Conservation (phyloP, 2,888 invertebrate genomes). For the Drosophila neoperkinsi region DNA sequence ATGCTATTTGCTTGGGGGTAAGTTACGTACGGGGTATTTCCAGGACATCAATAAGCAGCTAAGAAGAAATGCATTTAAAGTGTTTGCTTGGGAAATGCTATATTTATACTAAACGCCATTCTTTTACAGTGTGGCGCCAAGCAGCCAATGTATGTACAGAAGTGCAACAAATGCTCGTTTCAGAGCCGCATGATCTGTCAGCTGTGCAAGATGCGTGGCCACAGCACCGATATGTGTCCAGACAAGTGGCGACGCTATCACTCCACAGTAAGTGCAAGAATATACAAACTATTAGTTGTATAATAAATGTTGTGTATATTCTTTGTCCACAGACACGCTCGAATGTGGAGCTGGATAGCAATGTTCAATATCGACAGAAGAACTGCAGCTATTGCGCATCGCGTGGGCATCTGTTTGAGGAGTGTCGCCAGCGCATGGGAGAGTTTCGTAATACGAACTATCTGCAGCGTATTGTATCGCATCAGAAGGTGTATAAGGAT, state of each 20-base stretch:
- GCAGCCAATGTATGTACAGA: conserved; percentile 87
- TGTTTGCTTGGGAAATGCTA: no score
- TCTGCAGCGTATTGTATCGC: conserved; percentile 76
- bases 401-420: conserved; percentile 86
- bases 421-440: conserved; percentile 81
- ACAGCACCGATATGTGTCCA: conserved; percentile 88
- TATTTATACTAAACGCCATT: background rate
- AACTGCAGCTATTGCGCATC: conserved; percentile 87
- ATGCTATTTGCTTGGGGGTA: conserved; percentile 90
- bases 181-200: conserved; percentile 85
- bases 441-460: conserved; percentile 73
- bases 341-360: conserved; percentile 82
- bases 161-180: conserved; percentile 87
- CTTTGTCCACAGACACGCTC: conserved; percentile 85
- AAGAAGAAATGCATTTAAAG: no score
- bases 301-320: background rate
- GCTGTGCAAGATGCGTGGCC: conserved; percentile 88
- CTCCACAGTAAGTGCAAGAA: conserved; percentile 87
- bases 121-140: conserved; percentile 89
- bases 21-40: conserved; percentile 57
- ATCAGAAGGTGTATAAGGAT: conserved; percentile 83
- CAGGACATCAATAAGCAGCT: no score
- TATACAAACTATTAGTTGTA: background rate
- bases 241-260: conserved; percentile 92
- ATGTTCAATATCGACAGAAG: conserved; percentile 81